These are phyloP conservation scores for Lepidochrysops patricia DNA, from an alignment of 2,888 invertebrate species.

Conservation along the genomic window DNA sequence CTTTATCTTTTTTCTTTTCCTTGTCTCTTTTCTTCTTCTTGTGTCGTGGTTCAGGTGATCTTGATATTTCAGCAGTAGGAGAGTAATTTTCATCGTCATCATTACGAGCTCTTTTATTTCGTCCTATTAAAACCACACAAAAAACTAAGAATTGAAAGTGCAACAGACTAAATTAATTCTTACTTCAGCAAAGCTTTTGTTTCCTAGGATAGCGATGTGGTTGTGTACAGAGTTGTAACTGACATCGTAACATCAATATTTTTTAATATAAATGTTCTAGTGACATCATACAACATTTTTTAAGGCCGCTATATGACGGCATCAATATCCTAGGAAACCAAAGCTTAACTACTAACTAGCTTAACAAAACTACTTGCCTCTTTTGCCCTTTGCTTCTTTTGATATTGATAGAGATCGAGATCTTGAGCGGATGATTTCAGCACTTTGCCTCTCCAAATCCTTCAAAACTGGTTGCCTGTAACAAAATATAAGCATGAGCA, in stretches of 20 bases:
- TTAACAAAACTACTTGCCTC: slow-evolving; percentile 35
- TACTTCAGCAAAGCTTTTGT: too few relatives aligned
- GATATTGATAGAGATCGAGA: slow-evolving; percentile 60
- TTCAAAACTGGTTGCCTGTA: slow-evolving; percentile 58
- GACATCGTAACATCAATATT: too few relatives aligned
- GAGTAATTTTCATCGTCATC: slow-evolving; percentile 53
- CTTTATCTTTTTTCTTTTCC: slow-evolving; percentile 34
- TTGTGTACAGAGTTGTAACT: too few relatives aligned
- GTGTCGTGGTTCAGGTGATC: slow-evolving; percentile 47
- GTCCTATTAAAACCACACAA: slow-evolving; percentile 33
- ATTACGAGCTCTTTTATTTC: slow-evolving; percentile 40
- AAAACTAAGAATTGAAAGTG: background rate
- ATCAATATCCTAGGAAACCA: too few relatives aligned
- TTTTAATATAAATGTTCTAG: too few relatives aligned
- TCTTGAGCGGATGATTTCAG: slow-evolving; percentile 62
- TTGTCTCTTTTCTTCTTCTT: slow-evolving; percentile 52
- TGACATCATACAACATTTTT: too few relatives aligned
- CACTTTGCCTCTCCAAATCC: slow-evolving; percentile 64
- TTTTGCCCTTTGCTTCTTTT: slow-evolving; percentile 47
- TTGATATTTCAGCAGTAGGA: slow-evolving; percentile 46
- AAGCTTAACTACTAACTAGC: too few relatives aligned
- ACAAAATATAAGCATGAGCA: slow-evolving; percentile 15
- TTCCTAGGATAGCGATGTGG: too few relatives aligned
- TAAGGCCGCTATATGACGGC: too few relatives aligned
- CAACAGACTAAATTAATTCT: too few relatives aligned